Conservation (phyloP, 1,140 invertebrate species). For the Popillia japonica region DNA sequence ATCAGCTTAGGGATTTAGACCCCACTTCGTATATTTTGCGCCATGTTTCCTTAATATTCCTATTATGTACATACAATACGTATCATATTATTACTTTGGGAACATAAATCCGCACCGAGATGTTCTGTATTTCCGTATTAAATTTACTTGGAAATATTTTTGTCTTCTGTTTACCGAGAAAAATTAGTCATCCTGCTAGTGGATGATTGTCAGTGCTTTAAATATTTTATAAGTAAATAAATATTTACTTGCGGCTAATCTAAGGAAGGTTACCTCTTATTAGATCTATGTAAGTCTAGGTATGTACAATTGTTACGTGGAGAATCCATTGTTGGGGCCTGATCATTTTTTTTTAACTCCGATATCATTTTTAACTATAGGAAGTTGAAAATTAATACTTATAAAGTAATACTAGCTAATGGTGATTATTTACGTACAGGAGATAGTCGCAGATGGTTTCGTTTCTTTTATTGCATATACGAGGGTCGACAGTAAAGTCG, state of each 20-base stretch:
- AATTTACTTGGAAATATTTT: not conserved
- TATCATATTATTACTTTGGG: not conserved
- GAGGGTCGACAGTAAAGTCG: not conserved
- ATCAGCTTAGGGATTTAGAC: not conserved
- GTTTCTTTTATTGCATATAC: not conserved
- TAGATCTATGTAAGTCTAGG: too few relatives aligned
- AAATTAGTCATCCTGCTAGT: not conserved
- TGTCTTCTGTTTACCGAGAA: not conserved
- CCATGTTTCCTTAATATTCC: conserved; percentile 7
- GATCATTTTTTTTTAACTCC: not conserved
- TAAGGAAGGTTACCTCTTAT: too few relatives aligned
- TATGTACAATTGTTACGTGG: not conserved
- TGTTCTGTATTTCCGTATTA: not conserved
- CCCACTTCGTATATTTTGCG: conserved; percentile 3
- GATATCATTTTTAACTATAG: not conserved
- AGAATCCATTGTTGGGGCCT: not conserved
- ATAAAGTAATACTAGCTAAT: not conserved
- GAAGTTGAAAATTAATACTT: too few relatives aligned
- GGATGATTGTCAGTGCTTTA: not conserved
- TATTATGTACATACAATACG: not conserved
- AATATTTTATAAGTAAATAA: not conserved
- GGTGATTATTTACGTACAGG: not conserved
- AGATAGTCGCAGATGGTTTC: conserved; percentile 4
- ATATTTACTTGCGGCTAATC: too few relatives aligned
- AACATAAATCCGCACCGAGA: not conserved